Evolutionary conservation across 2,888 invertebrate genomes (phyloP).

Genomic region (Cyrtodaria siliqua): DNA sequence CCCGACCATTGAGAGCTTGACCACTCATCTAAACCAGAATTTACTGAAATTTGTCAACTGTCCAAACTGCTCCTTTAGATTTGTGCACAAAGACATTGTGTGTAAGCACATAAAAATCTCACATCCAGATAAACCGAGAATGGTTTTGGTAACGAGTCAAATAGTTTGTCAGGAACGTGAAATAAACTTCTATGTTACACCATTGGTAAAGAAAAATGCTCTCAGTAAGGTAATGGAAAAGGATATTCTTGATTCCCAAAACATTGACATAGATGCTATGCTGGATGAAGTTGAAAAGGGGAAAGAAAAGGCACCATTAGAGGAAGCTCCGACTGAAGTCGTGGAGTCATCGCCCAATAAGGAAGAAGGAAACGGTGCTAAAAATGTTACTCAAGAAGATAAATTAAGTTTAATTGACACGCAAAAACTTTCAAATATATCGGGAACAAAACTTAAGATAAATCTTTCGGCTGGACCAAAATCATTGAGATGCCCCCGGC

Average conservation of each 20-base stretch:
- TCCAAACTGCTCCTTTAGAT: constrained; percentile 77
- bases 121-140: constrained; percentile 78
- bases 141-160: constrained; percentile 78
- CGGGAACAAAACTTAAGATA: not conserved
- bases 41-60: constrained; percentile 79
- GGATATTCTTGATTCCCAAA: too few relatives aligned
- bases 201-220: constrained; percentile 15
- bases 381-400: not conserved
- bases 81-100: constrained; percentile 68
- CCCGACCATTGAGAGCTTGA: constrained; percentile 55
- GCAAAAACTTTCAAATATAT: not conserved
- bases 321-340: too few relatives aligned
- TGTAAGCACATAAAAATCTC: constrained; percentile 70
- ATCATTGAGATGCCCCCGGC: constrained; percentile 31
- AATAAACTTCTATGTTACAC: constrained; percentile 60
- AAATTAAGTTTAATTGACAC: not conserved
- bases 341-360: too few relatives aligned
- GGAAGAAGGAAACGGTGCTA: too few relatives aligned
- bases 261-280: constrained; percentile 41
- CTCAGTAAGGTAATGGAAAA: not conserved
- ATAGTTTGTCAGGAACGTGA: constrained; percentile 78
- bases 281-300: constrained; percentile 20
- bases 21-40: constrained; percentile 73
- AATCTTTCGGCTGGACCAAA: constrained; percentile 29
- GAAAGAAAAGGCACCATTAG: too few relatives aligned